Evolutionary conservation across 2,888 invertebrate species (phyloP).

Genomic region (Melinopterus prodromus): DNA sequence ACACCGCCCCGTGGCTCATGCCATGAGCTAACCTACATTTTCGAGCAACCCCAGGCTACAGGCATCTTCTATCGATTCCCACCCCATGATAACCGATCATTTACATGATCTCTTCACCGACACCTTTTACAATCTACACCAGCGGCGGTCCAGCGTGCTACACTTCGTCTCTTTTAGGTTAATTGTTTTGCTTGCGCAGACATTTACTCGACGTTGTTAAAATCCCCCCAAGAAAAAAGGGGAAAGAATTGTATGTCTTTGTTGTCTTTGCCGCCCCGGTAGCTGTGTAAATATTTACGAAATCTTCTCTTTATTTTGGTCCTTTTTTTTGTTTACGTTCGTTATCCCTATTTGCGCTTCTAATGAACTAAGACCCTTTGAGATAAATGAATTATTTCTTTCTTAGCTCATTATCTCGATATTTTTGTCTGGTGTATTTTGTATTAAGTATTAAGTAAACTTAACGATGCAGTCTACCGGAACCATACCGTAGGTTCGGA

Average conservation of each 20-base stretch:
- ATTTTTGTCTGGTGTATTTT: not conserved
- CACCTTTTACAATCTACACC: slow-evolving; percentile 25
- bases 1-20: slow-evolving; percentile 53
- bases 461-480: too few relatives aligned
- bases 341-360: not conserved
- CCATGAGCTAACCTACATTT: slow-evolving; percentile 60
- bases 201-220: not conserved
- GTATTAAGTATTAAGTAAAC: too few relatives aligned
- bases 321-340: not conserved
- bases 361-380: not conserved
- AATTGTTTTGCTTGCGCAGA: not conserved
- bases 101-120: slow-evolving; percentile 37
- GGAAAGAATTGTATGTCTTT: not conserved
- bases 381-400: slow-evolving; percentile 4
- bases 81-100: slow-evolving; percentile 48
- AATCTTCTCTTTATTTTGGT: not conserved
- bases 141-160: not conserved
- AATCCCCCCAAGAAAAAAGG: not conserved
- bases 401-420: not conserved
- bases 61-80: slow-evolving; percentile 43
- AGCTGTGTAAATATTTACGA: not conserved
- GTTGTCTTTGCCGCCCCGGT: not conserved
- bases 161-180: not conserved
- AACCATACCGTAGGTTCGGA: too few relatives aligned
- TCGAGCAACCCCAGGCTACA: slow-evolving; percentile 54